phyloP scores from a whole-genome alignment of 2,888 invertebrate genomes.

The Hermaeophaga mercurialis region DNA sequence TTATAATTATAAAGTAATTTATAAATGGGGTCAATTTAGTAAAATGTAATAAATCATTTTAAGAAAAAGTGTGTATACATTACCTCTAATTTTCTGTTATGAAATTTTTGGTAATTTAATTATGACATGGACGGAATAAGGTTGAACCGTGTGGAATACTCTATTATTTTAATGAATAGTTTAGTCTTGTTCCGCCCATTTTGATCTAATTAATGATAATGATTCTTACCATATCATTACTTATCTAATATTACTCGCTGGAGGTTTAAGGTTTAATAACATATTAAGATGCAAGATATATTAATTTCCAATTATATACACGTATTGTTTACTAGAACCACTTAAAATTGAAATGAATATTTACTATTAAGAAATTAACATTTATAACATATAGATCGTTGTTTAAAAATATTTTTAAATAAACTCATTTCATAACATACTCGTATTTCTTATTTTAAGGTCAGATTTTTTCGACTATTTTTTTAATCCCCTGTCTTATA shows the following conservation, averaged over 20 bases:
- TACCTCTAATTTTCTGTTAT: conserved; percentile 30
- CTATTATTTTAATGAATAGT: conserved; percentile 20
- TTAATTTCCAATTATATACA: too few species aligned
- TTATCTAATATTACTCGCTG: neutral
- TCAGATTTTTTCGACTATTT: too few species aligned
- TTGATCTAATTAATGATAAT: conserved; percentile 21
- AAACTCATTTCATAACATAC: too few species aligned
- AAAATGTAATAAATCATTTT: conserved; percentile 32
- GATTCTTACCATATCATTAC: neutral
- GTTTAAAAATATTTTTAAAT: too few species aligned
- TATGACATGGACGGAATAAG: conserved; percentile 23
- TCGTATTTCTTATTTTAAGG: too few species aligned
- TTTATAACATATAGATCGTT: too few species aligned
- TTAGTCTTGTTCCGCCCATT: conserved; percentile 9
- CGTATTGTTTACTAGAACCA: too few species aligned
- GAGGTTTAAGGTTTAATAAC: too few species aligned
- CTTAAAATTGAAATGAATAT: too few species aligned
- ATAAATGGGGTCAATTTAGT: conserved; percentile 33
- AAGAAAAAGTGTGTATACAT: conserved; percentile 24
- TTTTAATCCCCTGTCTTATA: too few species aligned
- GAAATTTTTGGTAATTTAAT: conserved; percentile 35
- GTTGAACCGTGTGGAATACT: conserved; percentile 12
- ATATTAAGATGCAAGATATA: too few species aligned
- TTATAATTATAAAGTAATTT: conserved; percentile 36
- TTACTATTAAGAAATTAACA: too few species aligned